phyloP scores from a whole-genome alignment of 2,888 invertebrate species.

The Thereva nobilitata region DNA sequence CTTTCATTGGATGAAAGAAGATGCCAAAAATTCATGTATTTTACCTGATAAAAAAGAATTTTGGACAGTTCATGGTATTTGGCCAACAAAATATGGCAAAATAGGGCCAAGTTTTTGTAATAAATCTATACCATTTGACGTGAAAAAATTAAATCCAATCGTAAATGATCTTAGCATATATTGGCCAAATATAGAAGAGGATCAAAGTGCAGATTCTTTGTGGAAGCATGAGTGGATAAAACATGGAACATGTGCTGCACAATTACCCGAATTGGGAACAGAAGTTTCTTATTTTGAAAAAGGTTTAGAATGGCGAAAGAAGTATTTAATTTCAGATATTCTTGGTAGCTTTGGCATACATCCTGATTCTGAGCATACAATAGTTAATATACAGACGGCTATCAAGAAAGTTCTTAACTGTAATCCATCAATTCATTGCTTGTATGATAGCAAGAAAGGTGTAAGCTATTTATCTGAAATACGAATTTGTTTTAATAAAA shows the following conservation, averaged over 20 bases:
- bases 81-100: slow-evolving; percentile 74
- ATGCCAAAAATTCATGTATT: slow-evolving; percentile 65
- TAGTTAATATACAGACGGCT: slow-evolving; percentile 61
- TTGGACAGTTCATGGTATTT: slow-evolving; percentile 83
- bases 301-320: slow-evolving; percentile 65
- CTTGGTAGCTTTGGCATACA: slow-evolving; percentile 63
- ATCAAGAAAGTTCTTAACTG: slow-evolving; percentile 62
- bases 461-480: slow-evolving; percentile 70
- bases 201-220: slow-evolving; percentile 59
- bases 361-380: slow-evolving; percentile 61
- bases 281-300: slow-evolving; percentile 71
- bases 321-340: slow-evolving; percentile 66
- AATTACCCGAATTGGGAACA: slow-evolving; percentile 62
- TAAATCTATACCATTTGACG: slow-evolving; percentile 68
- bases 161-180: slow-evolving; percentile 62
- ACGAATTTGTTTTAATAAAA: slow-evolving; percentile 74
- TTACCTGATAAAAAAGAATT: slow-evolving; percentile 65
- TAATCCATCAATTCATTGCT: slow-evolving; percentile 68
- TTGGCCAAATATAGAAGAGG: slow-evolving; percentile 74
- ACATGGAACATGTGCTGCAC: slow-evolving; percentile 78
- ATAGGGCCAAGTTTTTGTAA: slow-evolving; percentile 75
- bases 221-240: slow-evolving; percentile 85
- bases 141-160: slow-evolving; percentile 64
- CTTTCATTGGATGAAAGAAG: slow-evolving; percentile 68
- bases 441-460: slow-evolving; percentile 63